phyloP scores from a whole-genome alignment of 2,888 invertebrate genomes.

The Mamestra brassicae region DNA sequence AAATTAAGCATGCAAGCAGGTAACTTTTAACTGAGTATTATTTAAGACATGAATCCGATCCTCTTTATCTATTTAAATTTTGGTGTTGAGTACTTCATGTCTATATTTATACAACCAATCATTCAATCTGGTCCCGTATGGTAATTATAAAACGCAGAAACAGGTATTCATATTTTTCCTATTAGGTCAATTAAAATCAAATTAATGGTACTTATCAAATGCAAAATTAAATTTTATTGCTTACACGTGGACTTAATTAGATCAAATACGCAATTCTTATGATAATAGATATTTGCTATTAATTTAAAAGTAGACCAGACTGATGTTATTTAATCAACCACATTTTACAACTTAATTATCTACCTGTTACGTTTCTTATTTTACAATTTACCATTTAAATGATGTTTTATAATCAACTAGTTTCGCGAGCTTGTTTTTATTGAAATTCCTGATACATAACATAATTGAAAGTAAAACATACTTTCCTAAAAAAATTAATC shows the following conservation, averaged over 20 bases:
- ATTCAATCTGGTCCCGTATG: not conserved
- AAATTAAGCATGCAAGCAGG: too few species aligned
- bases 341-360: not conserved
- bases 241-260: constrained; percentile 26
- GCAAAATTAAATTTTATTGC: not conserved
- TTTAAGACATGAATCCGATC: too few species aligned
- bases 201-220: not conserved
- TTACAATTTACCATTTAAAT: not conserved
- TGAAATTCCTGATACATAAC: not conserved
- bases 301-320: not conserved
- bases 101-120: not conserved
- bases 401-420: not conserved
- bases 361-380: not conserved
- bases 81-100: too few species aligned
- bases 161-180: too few species aligned
- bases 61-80: too few species aligned
- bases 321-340: constrained; percentile 2
- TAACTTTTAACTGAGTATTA: too few species aligned
- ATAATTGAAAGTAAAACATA: not conserved
- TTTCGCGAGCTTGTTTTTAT: not conserved
- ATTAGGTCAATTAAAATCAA: not conserved
- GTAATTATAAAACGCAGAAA: not conserved
- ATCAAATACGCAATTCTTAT: not conserved
- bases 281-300: constrained; percentile 2
- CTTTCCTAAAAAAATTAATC: too few species aligned